A percentile compares a stretch with the other conserved stretches of the same genome.
These are phyloP conservation scores for Desoria tigrina DNA, from an alignment of 2,888 invertebrate genomes.

Conservation along the genomic window DNA sequence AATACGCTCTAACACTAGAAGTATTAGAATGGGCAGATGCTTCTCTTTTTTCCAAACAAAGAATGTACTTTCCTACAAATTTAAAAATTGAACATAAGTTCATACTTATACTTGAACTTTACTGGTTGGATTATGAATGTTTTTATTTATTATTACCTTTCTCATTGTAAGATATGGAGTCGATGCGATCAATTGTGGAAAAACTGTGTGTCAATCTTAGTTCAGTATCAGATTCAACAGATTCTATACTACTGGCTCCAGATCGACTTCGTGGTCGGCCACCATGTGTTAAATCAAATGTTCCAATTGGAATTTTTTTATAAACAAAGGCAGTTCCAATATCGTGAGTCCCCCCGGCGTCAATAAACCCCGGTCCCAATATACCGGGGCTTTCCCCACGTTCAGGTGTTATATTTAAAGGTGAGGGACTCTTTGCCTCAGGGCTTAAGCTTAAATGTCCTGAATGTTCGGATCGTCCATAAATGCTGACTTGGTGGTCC, in stretches of 20 bases:
- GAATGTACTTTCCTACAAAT: conserved; percentile 65
- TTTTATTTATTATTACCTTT: conserved; percentile 60
- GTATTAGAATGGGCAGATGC: neutral
- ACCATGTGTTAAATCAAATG: conserved; percentile 10
- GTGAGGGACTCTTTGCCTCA: conserved; percentile 14
- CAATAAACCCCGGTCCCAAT: neutral
- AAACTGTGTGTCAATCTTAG: conserved; percentile 58
- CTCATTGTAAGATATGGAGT: conserved; percentile 67
- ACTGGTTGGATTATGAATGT: neutral
- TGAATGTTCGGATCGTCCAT: conserved; percentile 12
- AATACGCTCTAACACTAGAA: conserved; percentile 70
- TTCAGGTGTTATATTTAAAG: conserved; percentile 1
- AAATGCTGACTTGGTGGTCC: conserved; percentile 63
- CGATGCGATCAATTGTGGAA: conserved; percentile 72
- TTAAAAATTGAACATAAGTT: conserved; percentile 3
- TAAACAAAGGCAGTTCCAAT: neutral
- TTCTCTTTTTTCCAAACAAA: conserved; percentile 62
- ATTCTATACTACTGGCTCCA: conserved; percentile 33
- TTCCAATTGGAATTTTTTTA: neutral
- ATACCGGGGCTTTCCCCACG: conserved; percentile 14
- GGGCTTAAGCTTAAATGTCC: neutral
- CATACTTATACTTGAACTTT: too few species aligned
- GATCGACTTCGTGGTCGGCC: conserved; percentile 27
- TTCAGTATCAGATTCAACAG: conserved; percentile 39
- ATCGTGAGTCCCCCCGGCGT: neutral